Evolutionary conservation across 2,888 invertebrate genomes (phyloP).

Genomic region (Eudasyphora cyanicolor): DNA sequence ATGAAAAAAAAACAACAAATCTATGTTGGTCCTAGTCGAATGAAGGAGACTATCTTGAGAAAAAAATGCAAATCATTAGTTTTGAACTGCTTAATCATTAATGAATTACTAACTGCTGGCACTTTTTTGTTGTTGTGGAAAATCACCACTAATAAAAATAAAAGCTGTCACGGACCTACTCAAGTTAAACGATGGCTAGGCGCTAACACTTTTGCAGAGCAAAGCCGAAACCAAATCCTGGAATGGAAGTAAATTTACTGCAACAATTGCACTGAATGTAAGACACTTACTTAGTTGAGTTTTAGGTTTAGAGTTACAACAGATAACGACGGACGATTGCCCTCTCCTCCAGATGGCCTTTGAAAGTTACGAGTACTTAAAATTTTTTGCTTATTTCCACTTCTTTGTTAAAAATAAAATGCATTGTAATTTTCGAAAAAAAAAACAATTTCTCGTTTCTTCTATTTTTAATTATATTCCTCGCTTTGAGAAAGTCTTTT

Average conservation of each 20-base stretch:
- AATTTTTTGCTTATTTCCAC: no score
- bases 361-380: background rate
- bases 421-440: slow-evolving; percentile 9
- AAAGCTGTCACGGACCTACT: background rate
- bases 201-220: no score
- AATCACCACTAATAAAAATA: slow-evolving; percentile 26
- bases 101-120: no score
- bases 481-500: slow-evolving; percentile 56
- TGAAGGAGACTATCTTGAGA: background rate
- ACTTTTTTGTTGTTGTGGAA: no score
- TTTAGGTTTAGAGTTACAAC: no score
- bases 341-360: background rate
- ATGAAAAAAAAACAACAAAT: slow-evolving; percentile 28
- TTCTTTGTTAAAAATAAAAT: background rate
- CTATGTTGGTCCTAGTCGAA: slow-evolving; percentile 17
- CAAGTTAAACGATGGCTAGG: no score
- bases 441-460: background rate
- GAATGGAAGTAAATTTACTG: no score
- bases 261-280: no score
- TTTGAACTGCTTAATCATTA: slow-evolving; percentile 47
- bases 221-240: no score
- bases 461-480: background rate
- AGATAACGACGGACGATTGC: no score
- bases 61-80: slow-evolving; percentile 55
- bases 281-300: no score